A percentile compares a stretch with the other conserved stretches of the same genome.
Conservation (phyloP, 2,888 invertebrate genomes). For the Drosophila robusta region DNA sequence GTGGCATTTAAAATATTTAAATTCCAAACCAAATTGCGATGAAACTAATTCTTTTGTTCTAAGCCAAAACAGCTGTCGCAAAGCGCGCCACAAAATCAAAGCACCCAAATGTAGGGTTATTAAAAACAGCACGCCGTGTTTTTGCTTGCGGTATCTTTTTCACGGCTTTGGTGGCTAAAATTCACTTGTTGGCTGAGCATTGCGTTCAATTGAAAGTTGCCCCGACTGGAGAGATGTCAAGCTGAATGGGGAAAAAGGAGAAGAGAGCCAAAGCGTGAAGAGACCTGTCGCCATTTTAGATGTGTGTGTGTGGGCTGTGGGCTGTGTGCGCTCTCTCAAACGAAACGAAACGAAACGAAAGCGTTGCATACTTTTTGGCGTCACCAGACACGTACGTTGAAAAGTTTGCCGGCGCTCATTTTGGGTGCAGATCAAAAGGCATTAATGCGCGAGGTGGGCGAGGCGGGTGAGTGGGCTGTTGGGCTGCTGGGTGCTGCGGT, state of each 20-base stretch:
- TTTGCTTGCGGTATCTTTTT: constrained; percentile 34
- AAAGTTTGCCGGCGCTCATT: constrained; percentile 48
- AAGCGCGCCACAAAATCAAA: background rate
- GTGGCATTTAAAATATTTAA: too few species aligned
- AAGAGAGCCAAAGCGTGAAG: constrained; percentile 20
- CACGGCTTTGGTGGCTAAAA: constrained; percentile 46
- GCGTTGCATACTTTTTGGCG: constrained; percentile 41
- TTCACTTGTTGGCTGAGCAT: constrained; percentile 56
- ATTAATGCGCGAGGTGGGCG: constrained; percentile 53
- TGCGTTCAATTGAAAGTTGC: constrained; percentile 57
- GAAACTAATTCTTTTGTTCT: too few species aligned
- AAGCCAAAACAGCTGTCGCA: background rate
- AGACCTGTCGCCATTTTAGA: constrained; percentile 31
- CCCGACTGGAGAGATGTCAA: constrained; percentile 13
- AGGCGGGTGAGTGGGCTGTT: background rate
- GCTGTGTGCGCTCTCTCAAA: constrained; percentile 7
- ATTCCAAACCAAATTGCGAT: too few species aligned
- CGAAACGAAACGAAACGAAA: constrained; percentile 37
- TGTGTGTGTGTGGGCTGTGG: constrained; percentile 7
- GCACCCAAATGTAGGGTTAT: background rate
- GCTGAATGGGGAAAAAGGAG: constrained; percentile 9
- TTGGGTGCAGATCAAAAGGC: constrained; percentile 69
- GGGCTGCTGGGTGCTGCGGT: background rate
- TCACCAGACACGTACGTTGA: constrained; percentile 57
- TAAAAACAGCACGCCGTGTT: constrained; percentile 7